Evolutionary conservation across 2,113 vertebrate genomes (phyloP), one percentile per base, ranked within the genome.

Genomic region (Psophia crepitans): DNA sequence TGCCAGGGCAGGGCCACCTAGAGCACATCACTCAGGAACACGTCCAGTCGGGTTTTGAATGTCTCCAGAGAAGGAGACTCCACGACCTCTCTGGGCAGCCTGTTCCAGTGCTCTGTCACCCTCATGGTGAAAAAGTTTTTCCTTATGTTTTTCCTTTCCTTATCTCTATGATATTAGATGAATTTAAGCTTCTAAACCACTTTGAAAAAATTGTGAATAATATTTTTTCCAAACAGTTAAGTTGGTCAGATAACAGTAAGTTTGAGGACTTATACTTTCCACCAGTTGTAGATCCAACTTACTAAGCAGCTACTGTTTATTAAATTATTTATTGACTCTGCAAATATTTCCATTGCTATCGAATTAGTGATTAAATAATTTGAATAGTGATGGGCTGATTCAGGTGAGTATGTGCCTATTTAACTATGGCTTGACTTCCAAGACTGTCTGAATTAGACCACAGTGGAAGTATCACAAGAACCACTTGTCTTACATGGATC

Each of bases 231-330:
- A 56, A 57, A 41, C 6, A 68, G 5, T 3, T 17, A 33, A 12
- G 1, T 35, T 81, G 12, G 11, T 58, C 16, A 60, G 11, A 8
- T 46, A 64, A 14, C 13, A 60, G 37, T 27, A 37, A 43, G 6
- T 64, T 46, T 46, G 35, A 80, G 21, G 35, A 44, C 6, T 44
- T 73, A 9, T 15, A 16, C 35, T 84, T 30, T 69, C 9, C 48
- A 48, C 2, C 14, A 58, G 11, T 46, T 32, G 0, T 41, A n/a
- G 10, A 4, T 6, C 10, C 2, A 1, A 49, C 37, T 51, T 79
- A 57, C 4, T 43, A 57, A 28, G 11, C 12, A 61, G n/a, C 5
- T 28, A 49, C 1, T 22, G 4, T 10, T 68, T 70, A n/a, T 9
- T 41, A 54, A 87, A 37, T 82, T 53, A 28, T 87, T 75, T 82